phyloP scores from a whole-genome alignment of 2,888 invertebrate species.

The Julus scandinavius region DNA sequence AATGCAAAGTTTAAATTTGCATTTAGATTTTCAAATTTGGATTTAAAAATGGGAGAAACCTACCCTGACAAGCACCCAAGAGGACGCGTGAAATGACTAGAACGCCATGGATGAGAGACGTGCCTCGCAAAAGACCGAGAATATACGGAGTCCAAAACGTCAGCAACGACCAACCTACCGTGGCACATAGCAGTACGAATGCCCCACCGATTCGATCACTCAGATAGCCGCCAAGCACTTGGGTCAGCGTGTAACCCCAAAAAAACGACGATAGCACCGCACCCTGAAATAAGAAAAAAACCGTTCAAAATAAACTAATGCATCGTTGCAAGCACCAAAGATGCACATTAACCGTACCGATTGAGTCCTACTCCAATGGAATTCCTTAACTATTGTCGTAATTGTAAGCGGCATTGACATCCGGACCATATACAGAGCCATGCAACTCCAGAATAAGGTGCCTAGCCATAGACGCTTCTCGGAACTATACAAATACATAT shows the following conservation, averaged over 20 bases:
- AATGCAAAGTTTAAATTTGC: neutral
- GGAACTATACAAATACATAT: slow-evolving; percentile 59
- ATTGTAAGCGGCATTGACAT: slow-evolving; percentile 76
- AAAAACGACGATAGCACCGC: slow-evolving; percentile 77
- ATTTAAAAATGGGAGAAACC: neutral
- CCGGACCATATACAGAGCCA: slow-evolving; percentile 74
- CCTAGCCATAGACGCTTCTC: slow-evolving; percentile 73
- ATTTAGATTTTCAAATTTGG: no score
- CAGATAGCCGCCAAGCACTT: slow-evolving; percentile 71
- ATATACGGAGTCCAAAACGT: slow-evolving; percentile 72
- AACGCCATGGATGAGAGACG: slow-evolving; percentile 69
- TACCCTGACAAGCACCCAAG: slow-evolving; percentile 74
- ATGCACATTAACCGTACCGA: slow-evolving; percentile 63
- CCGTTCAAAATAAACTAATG: neutral
- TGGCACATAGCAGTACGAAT: slow-evolving; percentile 73
- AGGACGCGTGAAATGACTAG: slow-evolving; percentile 73
- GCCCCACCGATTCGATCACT: slow-evolving; percentile 75
- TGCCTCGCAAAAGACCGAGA: slow-evolving; percentile 67
- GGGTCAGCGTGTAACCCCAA: slow-evolving; percentile 79
- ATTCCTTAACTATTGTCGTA: slow-evolving; percentile 73
- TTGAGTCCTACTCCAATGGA: slow-evolving; percentile 76
- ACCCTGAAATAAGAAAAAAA: slow-evolving; percentile 66
- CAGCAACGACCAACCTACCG: slow-evolving; percentile 71
- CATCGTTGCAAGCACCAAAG: neutral
- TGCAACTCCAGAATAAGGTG: slow-evolving; percentile 73